Base-by-base conservation (phyloP, 37 sponge, comb jelly and placozoan genomes). In the Amphimedon queenslandica region DNA sequence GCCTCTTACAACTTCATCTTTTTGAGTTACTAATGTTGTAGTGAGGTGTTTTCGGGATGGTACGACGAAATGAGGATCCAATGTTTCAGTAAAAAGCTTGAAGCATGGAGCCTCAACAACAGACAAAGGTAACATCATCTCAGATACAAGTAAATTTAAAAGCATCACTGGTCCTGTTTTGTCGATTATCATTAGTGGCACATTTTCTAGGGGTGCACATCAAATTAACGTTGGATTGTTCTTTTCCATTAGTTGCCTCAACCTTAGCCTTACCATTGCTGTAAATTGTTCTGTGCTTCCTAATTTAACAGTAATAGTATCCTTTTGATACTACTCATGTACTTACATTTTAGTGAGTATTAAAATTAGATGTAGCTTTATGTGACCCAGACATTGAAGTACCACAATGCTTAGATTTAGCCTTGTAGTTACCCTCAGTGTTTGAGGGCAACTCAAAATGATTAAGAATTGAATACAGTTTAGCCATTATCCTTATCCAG, bases 261-360 rank as follows among this genome's bases (percentile, higher is more conserved):
- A 13, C 29, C 5, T 5, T 60, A 25, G 28, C 61, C 21, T 11
- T 60, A 18, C 13, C 53, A 18, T 11, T n/a, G 21, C 27, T 60
- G 61, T n/a, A 11, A 58, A 38, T 37, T 27, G 42, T 56, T 36
- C 43, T 73, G 40, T n/a, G 57, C 38, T 31, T 73, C 60, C 40
- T 57, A 23, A 73, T 58, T 58, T 57, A 42, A 37, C 75, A 58
- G 33, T 37, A 32, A 37, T 16, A n/a, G 61, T n/a, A n/a, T 60
- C 61, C 61, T 60, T 25, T 60, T 18, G 13, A 8, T 13, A 8
- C 13, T 8, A 47, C 51, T 18, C 8, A 47, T 13, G n/a, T n/a
- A n/a, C n/a, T 47, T 18, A 47, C 51, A 8, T 47, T 47, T 13
- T 18, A 47, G 13, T 47, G 51, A 18, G 51, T 47, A 47, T 18